phyloP scores from a whole-genome alignment of 37 sponge, comb jelly and placozoan genomes.

The Agelas oroides region DNA sequence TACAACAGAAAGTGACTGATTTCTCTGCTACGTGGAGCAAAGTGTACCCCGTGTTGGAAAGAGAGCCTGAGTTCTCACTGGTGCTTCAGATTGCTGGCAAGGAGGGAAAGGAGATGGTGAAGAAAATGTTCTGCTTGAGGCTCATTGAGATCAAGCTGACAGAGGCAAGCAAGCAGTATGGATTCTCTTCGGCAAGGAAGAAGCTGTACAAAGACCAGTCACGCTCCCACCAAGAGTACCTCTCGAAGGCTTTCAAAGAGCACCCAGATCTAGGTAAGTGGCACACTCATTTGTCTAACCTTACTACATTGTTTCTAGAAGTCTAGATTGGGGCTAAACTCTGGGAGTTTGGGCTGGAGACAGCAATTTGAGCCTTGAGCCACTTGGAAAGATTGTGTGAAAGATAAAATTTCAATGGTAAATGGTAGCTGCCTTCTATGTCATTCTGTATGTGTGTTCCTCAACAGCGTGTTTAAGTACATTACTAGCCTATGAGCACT shows the following conservation, averaged over 20 bases:
- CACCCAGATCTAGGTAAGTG: conserved; percentile 78
- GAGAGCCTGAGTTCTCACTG: conserved; percentile 25
- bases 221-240: conserved; percentile 39
- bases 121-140: conserved; percentile 69
- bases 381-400: too few relatives aligned
- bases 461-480: too few relatives aligned
- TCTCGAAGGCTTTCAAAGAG: conserved; percentile 57
- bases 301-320: too few relatives aligned
- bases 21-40: conserved; percentile 57
- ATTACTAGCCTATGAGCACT: too few relatives aligned
- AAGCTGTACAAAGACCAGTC: conserved; percentile 37
- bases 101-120: conserved; percentile 39
- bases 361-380: too few relatives aligned
- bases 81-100: conserved; percentile 47
- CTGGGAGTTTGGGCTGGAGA: too few relatives aligned
- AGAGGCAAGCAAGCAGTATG: conserved; percentile 47
- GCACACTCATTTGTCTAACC: too few relatives aligned
- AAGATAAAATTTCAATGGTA: too few relatives aligned
- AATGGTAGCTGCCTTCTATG: too few relatives aligned
- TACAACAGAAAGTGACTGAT: conserved; percentile 20
- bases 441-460: too few relatives aligned
- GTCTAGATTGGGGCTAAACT: too few relatives aligned
- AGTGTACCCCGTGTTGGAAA: conserved; percentile 32
- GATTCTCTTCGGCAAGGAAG: neutral
- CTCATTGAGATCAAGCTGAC: conserved; percentile 81